A percentile compares a stretch with the other conserved stretches of the same genome.
Conservation (phyloP, 1,140 invertebrate species). For the Orius insidiosus region DNA sequence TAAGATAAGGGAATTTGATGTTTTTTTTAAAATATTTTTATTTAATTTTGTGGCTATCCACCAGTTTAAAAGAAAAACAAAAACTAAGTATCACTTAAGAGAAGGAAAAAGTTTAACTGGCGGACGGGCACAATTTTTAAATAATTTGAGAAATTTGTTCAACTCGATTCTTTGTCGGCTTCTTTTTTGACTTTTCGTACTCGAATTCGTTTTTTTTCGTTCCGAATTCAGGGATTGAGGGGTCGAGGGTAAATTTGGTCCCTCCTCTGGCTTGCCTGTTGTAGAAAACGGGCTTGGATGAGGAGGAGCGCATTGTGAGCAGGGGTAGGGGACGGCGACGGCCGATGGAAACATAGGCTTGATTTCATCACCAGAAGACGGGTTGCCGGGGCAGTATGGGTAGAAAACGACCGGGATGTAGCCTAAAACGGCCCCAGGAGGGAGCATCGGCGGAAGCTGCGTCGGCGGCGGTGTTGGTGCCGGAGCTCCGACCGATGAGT, state of each 20-base stretch:
- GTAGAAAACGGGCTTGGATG: not conserved
- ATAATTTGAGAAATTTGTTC: no score
- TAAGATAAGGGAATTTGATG: no score
- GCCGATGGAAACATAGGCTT: constrained; percentile 36
- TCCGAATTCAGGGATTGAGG: constrained; percentile 1
- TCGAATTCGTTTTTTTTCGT: constrained; percentile 1
- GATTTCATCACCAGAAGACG: constrained; percentile 26
- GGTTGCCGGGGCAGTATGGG: constrained; percentile 35
- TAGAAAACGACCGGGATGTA: constrained; percentile 40
- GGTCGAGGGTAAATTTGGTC: not conserved
- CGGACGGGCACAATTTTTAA: no score
- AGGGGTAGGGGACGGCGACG: constrained; percentile 27
- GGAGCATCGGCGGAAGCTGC: constrained; percentile 15
- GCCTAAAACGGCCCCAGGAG: constrained; percentile 32
- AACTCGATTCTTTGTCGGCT: no score
- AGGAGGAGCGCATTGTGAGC: constrained; percentile 18
- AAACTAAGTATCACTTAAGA: no score
- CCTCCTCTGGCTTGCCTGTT: not conserved
- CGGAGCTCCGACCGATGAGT: not conserved
- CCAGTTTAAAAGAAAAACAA: no score
- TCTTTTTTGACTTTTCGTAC: constrained; percentile 4
- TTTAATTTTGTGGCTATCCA: no score
- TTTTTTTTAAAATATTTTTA: no score
- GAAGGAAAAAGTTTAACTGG: no score
- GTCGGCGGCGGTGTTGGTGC: not conserved